These are phyloP conservation scores for Crossoptilon crossoptilon DNA, from an alignment of 2,797 vertebrate genomes.

Conservation along the genomic window DNA sequence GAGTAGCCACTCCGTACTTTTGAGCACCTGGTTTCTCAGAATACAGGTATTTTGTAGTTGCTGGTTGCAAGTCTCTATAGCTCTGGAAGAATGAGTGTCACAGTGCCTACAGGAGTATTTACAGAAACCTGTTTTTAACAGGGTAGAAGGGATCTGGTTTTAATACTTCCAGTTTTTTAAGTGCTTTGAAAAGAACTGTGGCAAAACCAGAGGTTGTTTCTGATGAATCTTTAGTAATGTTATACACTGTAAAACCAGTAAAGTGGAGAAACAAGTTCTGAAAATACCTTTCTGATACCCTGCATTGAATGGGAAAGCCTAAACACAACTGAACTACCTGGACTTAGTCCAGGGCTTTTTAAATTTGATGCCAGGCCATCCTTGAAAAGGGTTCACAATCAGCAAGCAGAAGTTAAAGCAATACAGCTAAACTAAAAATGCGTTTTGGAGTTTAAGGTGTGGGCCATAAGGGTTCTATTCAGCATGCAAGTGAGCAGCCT, in stretches of 20 bases:
- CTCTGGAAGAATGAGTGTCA: not conserved
- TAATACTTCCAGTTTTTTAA: not conserved
- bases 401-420: slow-evolving; percentile 19
- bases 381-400: slow-evolving; percentile 25
- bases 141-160: not conserved
- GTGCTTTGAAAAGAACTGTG: not conserved
- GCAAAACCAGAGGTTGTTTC: slow-evolving; percentile 33
- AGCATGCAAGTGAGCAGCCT: not conserved
- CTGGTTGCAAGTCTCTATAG: not conserved
- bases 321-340: slow-evolving; percentile 33
- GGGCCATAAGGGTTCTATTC: slow-evolving; percentile 57
- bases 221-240: slow-evolving; percentile 4
- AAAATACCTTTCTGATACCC: slow-evolving; percentile 43
- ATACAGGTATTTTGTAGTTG: slow-evolving; percentile 45
- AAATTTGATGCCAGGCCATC: slow-evolving; percentile 1
- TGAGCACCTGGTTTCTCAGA: slow-evolving; percentile 39
- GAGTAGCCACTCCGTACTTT: not conserved
- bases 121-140: not conserved
- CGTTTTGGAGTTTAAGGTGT: slow-evolving; percentile 20
- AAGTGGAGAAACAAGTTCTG: slow-evolving; percentile 51
- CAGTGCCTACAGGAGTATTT: not conserved
- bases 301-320: slow-evolving; percentile 3
- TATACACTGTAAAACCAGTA: not conserved
- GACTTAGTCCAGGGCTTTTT: slow-evolving; percentile 13
- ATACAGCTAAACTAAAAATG: slow-evolving; percentile 31